Conservation (phyloP, 2,113 vertebrate species). For the Hirundichthys speculiger region DNA sequence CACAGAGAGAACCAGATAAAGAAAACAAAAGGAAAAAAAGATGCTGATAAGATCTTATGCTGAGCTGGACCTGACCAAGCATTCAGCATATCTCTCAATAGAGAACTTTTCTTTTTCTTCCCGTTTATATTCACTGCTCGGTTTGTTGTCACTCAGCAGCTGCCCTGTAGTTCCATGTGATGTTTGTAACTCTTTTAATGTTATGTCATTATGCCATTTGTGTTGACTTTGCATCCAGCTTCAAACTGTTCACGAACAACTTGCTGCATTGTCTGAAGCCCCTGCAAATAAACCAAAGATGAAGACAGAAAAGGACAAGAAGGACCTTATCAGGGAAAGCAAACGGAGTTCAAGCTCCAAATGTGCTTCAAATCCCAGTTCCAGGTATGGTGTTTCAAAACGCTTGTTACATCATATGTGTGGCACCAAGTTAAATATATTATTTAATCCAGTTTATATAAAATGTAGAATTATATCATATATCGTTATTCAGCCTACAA, state of each 20-base stretch:
- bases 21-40: too few relatives aligned
- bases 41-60: too few relatives aligned
- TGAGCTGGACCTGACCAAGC: too few relatives aligned
- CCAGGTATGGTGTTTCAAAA: slow-evolving; percentile 58
- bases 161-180: neutral
- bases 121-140: too few relatives aligned
- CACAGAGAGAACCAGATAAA: too few relatives aligned
- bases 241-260: slow-evolving; percentile 90
- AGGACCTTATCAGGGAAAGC: slow-evolving; percentile 79
- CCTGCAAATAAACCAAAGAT: slow-evolving; percentile 92
- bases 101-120: too few relatives aligned
- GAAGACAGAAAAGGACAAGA: slow-evolving; percentile 88
- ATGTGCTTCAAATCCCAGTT: slow-evolving; percentile 53
- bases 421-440: too few relatives aligned
- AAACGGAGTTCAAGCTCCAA: slow-evolving; percentile 83
- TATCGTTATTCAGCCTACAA: too few relatives aligned
- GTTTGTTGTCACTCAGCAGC: too few relatives aligned
- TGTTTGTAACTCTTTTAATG: neutral
- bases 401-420: neutral
- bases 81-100: too few relatives aligned
- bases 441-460: too few relatives aligned
- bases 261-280: slow-evolving; percentile 88
- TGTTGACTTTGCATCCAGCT: slow-evolving; percentile 75
- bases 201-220: neutral
- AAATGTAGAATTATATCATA: too few relatives aligned